Percentiles rank a stretch among this genome's conserved stretches.
Evolutionary conservation across 1,140 invertebrate species (phyloP).

Genomic region (Heterodera carotae): DNA sequence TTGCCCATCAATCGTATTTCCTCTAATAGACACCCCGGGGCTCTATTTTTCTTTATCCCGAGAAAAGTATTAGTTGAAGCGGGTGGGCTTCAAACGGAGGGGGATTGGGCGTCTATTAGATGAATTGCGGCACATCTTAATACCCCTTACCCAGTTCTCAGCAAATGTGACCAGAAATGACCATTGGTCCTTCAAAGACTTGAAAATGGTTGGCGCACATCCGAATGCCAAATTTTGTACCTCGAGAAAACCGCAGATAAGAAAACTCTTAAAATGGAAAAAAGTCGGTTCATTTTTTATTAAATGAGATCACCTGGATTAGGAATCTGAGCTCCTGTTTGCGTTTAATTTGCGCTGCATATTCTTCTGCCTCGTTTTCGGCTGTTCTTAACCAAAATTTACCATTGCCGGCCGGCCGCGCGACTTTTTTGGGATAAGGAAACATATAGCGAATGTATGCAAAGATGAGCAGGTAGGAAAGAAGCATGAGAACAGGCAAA

Average conservation of each 20-base stretch:
- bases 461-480: conserved; percentile 16
- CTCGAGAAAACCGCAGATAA: conserved; percentile 17
- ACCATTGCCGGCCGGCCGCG: neutral
- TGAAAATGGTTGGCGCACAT: conserved; percentile 5
- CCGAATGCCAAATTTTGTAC: conserved; percentile 21
- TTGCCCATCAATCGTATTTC: no score
- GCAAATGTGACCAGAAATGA: conserved; percentile 27
- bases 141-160: conserved; percentile 14
- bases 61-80: no score
- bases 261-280: conserved; percentile 4
- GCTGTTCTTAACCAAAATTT: neutral
- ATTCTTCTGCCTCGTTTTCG: conserved; percentile 4
- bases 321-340: conserved; percentile 18
- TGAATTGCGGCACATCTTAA: no score
- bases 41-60: no score
- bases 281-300: neutral
- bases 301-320: conserved; percentile 19
- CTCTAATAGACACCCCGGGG: no score
- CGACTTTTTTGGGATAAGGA: neutral
- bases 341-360: conserved; percentile 9
- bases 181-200: conserved; percentile 13
- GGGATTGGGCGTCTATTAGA: no score
- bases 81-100: no score
- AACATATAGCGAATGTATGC: conserved; percentile 19
- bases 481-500: conserved; percentile 23